Evolutionary conservation across 2,113 vertebrate species (phyloP).

Genomic region (Paratilapia polleni): DNA sequence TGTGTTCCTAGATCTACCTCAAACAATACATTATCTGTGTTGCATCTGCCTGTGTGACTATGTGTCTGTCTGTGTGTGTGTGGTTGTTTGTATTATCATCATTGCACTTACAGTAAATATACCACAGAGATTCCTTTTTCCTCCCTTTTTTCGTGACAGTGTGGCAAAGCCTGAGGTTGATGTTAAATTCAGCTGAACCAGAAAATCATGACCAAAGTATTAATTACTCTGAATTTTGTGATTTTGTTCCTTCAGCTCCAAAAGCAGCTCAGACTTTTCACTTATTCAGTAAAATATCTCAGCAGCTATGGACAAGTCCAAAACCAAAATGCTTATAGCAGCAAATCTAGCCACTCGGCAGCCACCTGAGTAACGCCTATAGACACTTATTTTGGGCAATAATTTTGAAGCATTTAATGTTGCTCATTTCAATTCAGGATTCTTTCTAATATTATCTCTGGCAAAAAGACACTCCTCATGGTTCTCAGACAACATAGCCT

Average conservation of each 20-base stretch:
- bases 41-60: not conserved
- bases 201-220: too few relatives aligned
- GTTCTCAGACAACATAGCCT: too few relatives aligned
- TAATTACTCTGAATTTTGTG: not conserved
- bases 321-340: not conserved
- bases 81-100: not conserved
- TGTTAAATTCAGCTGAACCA: too few relatives aligned
- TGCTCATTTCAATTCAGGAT: too few relatives aligned
- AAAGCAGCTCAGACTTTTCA: not conserved
- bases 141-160: not conserved
- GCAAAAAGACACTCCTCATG: too few relatives aligned
- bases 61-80: not conserved
- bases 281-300: not conserved
- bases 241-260: not conserved
- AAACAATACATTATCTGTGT: constrained; percentile 24
- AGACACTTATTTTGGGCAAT: too few relatives aligned
- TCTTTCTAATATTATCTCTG: too few relatives aligned
- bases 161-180: too few relatives aligned
- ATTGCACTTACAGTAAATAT: not conserved
- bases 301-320: not conserved
- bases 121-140: not conserved
- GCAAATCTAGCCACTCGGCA: too few relatives aligned
- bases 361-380: too few relatives aligned
- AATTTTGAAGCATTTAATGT: too few relatives aligned
- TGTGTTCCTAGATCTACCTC: not conserved